Conservation (phyloP, 2,888 invertebrate species). For the Hyposoter dolosus region DNA sequence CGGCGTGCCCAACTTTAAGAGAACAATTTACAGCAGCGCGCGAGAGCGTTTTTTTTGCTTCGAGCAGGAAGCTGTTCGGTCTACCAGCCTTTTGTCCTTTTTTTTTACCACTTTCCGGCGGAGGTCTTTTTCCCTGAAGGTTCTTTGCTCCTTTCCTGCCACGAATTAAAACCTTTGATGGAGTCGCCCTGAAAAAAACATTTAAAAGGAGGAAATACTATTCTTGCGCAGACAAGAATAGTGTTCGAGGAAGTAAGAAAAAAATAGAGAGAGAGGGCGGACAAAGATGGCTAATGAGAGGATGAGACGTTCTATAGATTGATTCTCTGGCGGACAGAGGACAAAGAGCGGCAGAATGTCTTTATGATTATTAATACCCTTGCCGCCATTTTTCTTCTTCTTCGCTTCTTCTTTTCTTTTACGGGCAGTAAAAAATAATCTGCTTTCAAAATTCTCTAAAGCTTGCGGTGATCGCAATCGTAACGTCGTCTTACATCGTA, state of each 20-base stretch:
- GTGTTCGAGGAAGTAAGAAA: constrained; percentile 23
- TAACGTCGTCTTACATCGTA: neutral
- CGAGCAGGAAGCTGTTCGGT: constrained; percentile 50
- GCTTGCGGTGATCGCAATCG: constrained; percentile 11
- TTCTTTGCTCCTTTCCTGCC: constrained; percentile 63
- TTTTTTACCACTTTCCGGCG: constrained; percentile 22
- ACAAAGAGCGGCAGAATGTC: constrained; percentile 32
- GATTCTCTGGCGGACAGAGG: constrained; percentile 27
- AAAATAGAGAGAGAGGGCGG: neutral
- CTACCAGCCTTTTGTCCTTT: constrained; percentile 1
- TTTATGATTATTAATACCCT: constrained; percentile 26
- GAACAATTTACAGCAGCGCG: constrained; percentile 16
- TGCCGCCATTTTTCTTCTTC: neutral
- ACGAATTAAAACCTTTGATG: constrained; percentile 67
- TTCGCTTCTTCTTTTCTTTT: neutral
- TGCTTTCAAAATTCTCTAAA: constrained; percentile 17
- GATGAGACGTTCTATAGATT: constrained; percentile 47
- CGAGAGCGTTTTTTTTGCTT: constrained; percentile 43
- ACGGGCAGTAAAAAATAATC: constrained; percentile 16
- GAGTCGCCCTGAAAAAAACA: constrained; percentile 55
- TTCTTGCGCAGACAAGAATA: constrained; percentile 18
- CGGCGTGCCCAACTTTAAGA: neutral
- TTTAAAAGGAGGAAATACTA: constrained; percentile 34
- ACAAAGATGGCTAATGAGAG: constrained; percentile 45
- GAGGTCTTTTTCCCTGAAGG: constrained; percentile 59